Base-by-base conservation (phyloP, 1,140 invertebrate species). In the Aradophagus sp. region DNA sequence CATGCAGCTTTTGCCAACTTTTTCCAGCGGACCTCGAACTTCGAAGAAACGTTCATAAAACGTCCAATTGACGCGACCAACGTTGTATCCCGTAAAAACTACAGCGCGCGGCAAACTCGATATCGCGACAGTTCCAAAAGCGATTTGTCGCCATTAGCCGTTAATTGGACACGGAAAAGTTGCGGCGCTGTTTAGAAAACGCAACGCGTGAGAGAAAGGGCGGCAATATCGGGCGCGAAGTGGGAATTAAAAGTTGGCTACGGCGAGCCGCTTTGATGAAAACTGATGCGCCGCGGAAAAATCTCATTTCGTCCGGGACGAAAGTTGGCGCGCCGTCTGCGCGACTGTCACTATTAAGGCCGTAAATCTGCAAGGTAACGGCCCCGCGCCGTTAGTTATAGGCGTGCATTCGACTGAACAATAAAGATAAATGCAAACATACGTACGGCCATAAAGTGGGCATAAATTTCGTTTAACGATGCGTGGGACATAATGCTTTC, bases 401-500 rank as follows among this genome's bases (percentile, higher is more conserved):
- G 56, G 31, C 66, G 59, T 55, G 59, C 59, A 65, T 68, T 73
- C 61, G 63, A 48, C 53, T 26, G 45, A 74, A 77, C 74, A 74
- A 76, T 76, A 77, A 74, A 77, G 74, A 76, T 77, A 70, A 73
- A 74, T 71, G 66, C 74, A 71, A 78, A 74, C 71, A 69, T 59
- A 73, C 67, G 68, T 70, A 63, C 42, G 15, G 41, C 52, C 58
- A 62, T 73, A 77, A 75, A 69, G 56, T 65, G 67, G 62, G 73
- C 71, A 74, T 77, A 77, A 77, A 77, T 77, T 76, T 68, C 35
- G 63, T 74, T 77, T 78, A 76, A 78, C 76, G 74, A 76, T 58
- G 72, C 74, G 72, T 74, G 69, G 72, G 73, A 71, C 73, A 75
- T 72, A 73, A 72, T 70, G 65, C 69, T 70, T 62, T 65, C 65